phyloP scores from a whole-genome alignment of 2,113 vertebrate species.

The Xiphophorus maculatus region DNA sequence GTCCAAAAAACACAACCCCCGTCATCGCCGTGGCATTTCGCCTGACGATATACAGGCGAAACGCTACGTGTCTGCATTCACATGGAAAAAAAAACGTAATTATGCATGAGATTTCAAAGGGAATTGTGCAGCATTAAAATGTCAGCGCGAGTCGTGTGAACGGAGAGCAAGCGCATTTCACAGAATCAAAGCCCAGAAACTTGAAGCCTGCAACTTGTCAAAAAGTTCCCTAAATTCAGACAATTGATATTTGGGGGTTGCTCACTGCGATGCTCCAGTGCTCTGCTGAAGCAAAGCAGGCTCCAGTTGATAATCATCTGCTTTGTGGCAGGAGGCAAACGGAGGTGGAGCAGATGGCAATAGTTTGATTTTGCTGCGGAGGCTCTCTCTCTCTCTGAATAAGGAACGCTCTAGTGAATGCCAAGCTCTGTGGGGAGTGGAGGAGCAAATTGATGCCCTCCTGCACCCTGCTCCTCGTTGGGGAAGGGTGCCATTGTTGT shows the following conservation, averaged over 20 bases:
- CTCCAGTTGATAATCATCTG: slow-evolving; percentile 77
- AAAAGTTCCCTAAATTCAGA: slow-evolving; percentile 55
- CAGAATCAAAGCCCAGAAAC: slow-evolving; percentile 36
- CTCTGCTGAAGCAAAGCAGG: slow-evolving; percentile 62
- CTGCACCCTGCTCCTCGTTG: slow-evolving; percentile 57
- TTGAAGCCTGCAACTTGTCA: slow-evolving; percentile 50
- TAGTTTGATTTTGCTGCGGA: slow-evolving; percentile 72
- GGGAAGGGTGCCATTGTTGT: slow-evolving; percentile 63
- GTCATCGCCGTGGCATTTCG: slow-evolving; percentile 25
- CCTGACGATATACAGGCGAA: slow-evolving; percentile 12
- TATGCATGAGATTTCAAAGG: slow-evolving; percentile 50
- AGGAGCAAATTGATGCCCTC: slow-evolving; percentile 75
- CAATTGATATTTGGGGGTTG: slow-evolving; percentile 65
- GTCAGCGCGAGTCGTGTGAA: slow-evolving; percentile 38
- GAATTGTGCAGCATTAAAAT: slow-evolving; percentile 25
- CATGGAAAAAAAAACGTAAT: slow-evolving; percentile 29
- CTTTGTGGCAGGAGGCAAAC: slow-evolving; percentile 67
- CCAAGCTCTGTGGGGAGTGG: slow-evolving; percentile 77
- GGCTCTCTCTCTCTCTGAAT: slow-evolving; percentile 75
- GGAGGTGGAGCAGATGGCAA: slow-evolving; percentile 78
- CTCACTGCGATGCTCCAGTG: slow-evolving; percentile 52
- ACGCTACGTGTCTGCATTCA: slow-evolving; percentile 34
- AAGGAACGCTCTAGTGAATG: slow-evolving; percentile 76
- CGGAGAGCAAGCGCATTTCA: slow-evolving; percentile 43
- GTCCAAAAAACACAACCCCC: slow-evolving; percentile 6